Evolutionary conservation across 2,888 invertebrate species (phyloP), one percentile per base, ranked within the genome.

Genomic region (Lithophane ornitopus): DNA sequence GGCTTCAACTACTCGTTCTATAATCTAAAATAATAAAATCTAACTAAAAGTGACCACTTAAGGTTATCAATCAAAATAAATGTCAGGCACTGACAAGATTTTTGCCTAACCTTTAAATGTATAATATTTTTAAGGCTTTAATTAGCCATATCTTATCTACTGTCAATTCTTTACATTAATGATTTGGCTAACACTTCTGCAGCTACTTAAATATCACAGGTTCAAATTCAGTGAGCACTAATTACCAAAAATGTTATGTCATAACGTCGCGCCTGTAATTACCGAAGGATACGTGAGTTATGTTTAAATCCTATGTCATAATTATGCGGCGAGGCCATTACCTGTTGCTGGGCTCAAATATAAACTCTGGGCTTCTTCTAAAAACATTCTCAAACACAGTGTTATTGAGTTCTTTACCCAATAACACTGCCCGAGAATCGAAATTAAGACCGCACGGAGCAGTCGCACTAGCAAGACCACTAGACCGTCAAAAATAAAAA

Each of bases 141-240:
- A 80, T 82, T 85, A 84, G 56, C 62, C 74, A 11, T 75, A 84
- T 84, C 70, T 78, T 68, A 81, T 82, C 73, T 68, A 46, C 72
- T 78, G 79, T 81, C 80, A 73, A 76, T 79, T 81, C 7, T n/a
- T 65, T 34, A 54, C 70, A 70, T 59, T 82, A 82, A 70, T 9
- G 52, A 65, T 59, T 58, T 11, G 16, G 63, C 46, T 26, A 82
- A 52, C 54, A 82, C 70, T 70, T 78, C 4, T 63, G 28, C 14
- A 34, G 58, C 28, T 68, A 63, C n/a, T 3, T 12, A 59, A 80
- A 81, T 77, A 41, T 59, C 46, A 65, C 16, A 34, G 54, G 54
- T 54, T 76, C 28, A 28, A 73, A 49, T 2, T 16, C 3, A 19
- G 9, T 14, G 34, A 62, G 7, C n/a, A 44, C 22, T 52, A n/a